phyloP scores from a whole-genome alignment of 2,888 invertebrate species.

The Argyresthia albistria region DNA sequence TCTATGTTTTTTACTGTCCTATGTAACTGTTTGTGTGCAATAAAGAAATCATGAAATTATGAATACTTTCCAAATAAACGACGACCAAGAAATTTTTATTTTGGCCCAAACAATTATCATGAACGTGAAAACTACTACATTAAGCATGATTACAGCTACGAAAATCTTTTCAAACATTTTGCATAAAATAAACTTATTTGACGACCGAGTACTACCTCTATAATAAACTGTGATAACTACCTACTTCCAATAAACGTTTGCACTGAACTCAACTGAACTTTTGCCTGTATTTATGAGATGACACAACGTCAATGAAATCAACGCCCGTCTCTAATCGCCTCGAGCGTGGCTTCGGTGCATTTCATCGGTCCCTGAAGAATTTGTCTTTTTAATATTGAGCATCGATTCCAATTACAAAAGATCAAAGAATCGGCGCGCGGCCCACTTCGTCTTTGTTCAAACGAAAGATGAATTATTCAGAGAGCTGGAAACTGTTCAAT shows the following conservation, averaged over 20 bases:
- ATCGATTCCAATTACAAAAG: conserved; percentile 74
- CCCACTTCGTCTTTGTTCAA: conserved; percentile 73
- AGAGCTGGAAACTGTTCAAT: conserved; percentile 73
- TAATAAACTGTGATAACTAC: not conserved
- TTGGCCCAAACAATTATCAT: no score
- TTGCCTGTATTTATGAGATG: not conserved
- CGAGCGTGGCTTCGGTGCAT: conserved; percentile 64
- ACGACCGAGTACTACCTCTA: no score
- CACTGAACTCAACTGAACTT: not conserved
- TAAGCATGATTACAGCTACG: no score
- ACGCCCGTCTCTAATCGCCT: conserved; percentile 49
- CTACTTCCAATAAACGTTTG: no score
- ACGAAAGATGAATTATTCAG: conserved; percentile 73
- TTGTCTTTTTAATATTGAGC: conserved; percentile 70
- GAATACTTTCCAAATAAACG: not conserved
- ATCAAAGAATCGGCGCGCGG: conserved; percentile 72
- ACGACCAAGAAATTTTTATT: not conserved
- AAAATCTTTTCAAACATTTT: not conserved
- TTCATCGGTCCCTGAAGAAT: conserved; percentile 61
- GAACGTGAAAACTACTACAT: no score
- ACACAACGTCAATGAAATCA: not conserved
- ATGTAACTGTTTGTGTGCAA: no score
- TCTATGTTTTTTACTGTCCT: no score
- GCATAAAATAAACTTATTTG: no score
- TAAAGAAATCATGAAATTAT: no score